A percentile compares a stretch with the other conserved stretches of the same genome.
Conservation (phyloP, 1,140 invertebrate genomes). For the Anoplophora glabripennis region DNA sequence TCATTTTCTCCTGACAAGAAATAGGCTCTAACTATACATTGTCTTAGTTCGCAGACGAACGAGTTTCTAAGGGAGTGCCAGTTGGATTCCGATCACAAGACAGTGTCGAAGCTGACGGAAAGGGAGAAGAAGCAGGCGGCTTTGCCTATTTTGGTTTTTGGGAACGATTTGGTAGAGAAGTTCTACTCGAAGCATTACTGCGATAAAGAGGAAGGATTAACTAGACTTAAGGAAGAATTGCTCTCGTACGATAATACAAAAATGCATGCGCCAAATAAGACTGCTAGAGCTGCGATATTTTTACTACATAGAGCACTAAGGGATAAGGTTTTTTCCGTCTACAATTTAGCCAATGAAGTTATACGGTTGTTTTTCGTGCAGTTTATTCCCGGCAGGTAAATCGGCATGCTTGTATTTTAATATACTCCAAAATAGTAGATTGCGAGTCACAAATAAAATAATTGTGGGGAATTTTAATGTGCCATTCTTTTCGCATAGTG, state of each 20-base stretch:
- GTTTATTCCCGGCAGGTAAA: conserved; percentile 72
- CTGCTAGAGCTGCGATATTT: conserved; percentile 71
- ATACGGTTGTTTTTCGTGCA: conserved; percentile 75
- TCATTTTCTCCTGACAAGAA: not conserved
- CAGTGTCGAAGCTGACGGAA: conserved; percentile 74
- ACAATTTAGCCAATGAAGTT: conserved; percentile 74
- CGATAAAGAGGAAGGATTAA: conserved; percentile 86
- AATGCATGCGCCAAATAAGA: conserved; percentile 67
- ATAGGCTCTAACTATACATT: not conserved
- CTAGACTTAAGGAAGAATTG: conserved; percentile 71
- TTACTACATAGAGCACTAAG: conserved; percentile 73
- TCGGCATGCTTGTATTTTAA: not conserved
- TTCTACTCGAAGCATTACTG: conserved; percentile 92
- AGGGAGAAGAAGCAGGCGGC: conserved; percentile 87
- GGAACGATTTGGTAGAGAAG: conserved; percentile 84
- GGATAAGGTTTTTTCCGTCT: conserved; percentile 84
- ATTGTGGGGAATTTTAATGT: too few relatives aligned
- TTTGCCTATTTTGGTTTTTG: conserved; percentile 86
- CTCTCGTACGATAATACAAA: conserved; percentile 55
- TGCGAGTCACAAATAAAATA: too few relatives aligned
- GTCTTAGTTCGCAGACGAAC: conserved; percentile 70
- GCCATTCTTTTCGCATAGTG: too few relatives aligned
- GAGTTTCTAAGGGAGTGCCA: conserved; percentile 73
- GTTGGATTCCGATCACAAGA: conserved; percentile 52
- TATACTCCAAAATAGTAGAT: not conserved